Evolutionary conservation across 2,797 vertebrate genomes (phyloP).

Genomic region (Melanotaenia parkinsoni): DNA sequence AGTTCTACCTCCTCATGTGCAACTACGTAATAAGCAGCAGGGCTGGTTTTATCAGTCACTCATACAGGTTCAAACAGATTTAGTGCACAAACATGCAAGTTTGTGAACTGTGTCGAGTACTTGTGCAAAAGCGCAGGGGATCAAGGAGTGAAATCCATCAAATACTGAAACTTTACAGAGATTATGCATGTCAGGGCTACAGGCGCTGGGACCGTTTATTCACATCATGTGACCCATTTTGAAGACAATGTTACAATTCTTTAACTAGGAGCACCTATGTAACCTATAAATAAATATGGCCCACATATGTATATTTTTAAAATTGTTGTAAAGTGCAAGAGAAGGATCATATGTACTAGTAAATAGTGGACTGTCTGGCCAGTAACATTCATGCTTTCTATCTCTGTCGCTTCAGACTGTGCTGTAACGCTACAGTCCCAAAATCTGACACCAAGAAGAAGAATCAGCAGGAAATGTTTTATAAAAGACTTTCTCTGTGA

Average conservation of each 20-base stretch:
- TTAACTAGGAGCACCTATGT: not conserved
- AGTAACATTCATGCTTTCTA: too few relatives aligned
- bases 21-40: not conserved
- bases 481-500: too few relatives aligned
- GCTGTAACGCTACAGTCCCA: too few relatives aligned
- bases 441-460: too few relatives aligned
- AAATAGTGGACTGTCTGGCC: not conserved
- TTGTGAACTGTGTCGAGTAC: not conserved
- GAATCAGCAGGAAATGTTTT: too few relatives aligned
- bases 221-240: not conserved
- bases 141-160: not conserved
- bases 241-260: too few relatives aligned
- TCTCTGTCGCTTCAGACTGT: too few relatives aligned
- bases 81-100: not conserved
- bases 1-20: not conserved
- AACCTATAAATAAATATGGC: not conserved
- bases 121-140: conserved; percentile 9
- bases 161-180: not conserved
- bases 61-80: conserved; percentile 40
- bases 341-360: not conserved
- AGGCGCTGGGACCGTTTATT: not conserved
- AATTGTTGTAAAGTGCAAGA: not conserved
- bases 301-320: not conserved
- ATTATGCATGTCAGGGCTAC: not conserved
- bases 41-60: conserved; percentile 4